A percentile compares a stretch with the other conserved stretches of the same genome.
phyloP scores from a whole-genome alignment of 2,797 vertebrate species.

The Neosilurus mollespiculum region DNA sequence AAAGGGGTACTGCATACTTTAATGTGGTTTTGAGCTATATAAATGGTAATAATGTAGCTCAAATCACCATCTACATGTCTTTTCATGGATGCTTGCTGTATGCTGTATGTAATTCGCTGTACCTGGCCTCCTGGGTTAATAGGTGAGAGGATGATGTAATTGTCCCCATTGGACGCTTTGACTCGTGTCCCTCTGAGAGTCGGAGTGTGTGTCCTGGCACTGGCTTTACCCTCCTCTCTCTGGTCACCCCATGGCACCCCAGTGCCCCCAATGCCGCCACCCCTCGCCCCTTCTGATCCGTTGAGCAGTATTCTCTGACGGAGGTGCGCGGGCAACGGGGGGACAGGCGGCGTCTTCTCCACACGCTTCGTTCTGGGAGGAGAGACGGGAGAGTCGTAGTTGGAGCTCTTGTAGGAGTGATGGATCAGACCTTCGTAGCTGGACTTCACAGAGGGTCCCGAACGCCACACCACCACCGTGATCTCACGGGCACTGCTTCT shows the following conservation, averaged over 20 bases:
- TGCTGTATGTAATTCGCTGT: slow-evolving; percentile 50
- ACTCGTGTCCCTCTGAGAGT: slow-evolving; percentile 79
- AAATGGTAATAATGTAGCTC: too few relatives aligned
- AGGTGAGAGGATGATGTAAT: slow-evolving; percentile 93
- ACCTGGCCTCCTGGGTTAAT: slow-evolving; percentile 91
- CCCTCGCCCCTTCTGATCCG: slow-evolving; percentile 64
- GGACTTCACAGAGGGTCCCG: slow-evolving; percentile 82
- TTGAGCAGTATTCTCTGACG: slow-evolving; percentile 83
- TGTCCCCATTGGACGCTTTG: slow-evolving; percentile 81
- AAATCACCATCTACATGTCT: too few relatives aligned
- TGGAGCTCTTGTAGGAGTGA: slow-evolving; percentile 80
- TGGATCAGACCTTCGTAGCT: slow-evolving; percentile 82
- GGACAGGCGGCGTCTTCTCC: slow-evolving; percentile 76
- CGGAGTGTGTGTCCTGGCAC: slow-evolving; percentile 65
- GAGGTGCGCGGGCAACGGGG: slow-evolving; percentile 76
- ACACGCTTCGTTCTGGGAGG: slow-evolving; percentile 76
- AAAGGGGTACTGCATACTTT: too few relatives aligned
- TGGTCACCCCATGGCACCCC: slow-evolving; percentile 70
- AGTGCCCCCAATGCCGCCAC: slow-evolving; percentile 63
- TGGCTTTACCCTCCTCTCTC: slow-evolving; percentile 70
- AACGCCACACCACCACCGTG: slow-evolving; percentile 89
- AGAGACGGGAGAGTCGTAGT: slow-evolving; percentile 75
- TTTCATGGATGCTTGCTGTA: not conserved
- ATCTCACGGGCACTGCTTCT: slow-evolving; percentile 89
- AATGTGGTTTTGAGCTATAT: too few relatives aligned